phyloP scores from a whole-genome alignment of 2,797 vertebrate species.

The Tympanoctomys barrerae region DNA sequence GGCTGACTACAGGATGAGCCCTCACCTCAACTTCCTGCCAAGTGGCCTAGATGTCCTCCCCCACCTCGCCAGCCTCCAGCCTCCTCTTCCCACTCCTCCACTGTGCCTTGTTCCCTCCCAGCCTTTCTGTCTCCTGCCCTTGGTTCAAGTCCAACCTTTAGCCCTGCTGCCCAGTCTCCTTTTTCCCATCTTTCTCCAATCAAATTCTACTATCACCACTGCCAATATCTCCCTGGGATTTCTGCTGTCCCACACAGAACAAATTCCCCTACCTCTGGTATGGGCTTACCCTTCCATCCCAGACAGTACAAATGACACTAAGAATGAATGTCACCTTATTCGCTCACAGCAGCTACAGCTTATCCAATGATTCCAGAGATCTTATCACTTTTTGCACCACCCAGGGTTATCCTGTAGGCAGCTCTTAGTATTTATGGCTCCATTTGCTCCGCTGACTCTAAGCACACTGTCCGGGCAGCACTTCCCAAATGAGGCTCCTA shows the following conservation, averaged over 20 bases:
- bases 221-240: neutral
- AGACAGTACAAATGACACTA: neutral
- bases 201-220: neutral
- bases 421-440: neutral
- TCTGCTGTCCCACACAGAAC: neutral
- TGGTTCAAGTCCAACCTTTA: neutral
- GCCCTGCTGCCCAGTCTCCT: neutral
- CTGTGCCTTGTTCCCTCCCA: neutral
- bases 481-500: neutral
- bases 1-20: neutral
- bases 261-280: neutral
- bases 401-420: neutral
- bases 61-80: neutral
- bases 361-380: neutral
- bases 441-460: neutral
- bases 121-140: neutral
- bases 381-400: neutral
- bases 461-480: neutral
- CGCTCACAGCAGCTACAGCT: neutral
- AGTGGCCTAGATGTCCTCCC: neutral
- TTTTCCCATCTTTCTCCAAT: neutral
- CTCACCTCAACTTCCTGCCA: neutral
- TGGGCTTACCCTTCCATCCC: neutral
- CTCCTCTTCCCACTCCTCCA: neutral
- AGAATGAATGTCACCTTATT: neutral